Evolutionary conservation across 2,888 invertebrate species (phyloP).

Genomic region (Altica lythri): DNA sequence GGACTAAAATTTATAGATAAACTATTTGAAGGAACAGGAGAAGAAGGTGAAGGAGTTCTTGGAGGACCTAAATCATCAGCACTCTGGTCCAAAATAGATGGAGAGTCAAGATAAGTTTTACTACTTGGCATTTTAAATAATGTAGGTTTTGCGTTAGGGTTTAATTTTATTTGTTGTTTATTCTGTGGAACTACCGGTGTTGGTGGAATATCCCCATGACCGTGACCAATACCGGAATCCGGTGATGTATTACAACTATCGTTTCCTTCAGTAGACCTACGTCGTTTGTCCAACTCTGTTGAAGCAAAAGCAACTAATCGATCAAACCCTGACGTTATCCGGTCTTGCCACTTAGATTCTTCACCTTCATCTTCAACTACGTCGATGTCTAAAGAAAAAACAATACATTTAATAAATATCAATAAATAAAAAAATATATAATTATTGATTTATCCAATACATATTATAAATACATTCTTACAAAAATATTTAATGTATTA

Average conservation of each 20-base stretch:
- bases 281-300: constrained; percentile 85
- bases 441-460: no score
- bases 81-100: constrained; percentile 54
- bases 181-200: constrained; percentile 55
- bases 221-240: constrained; percentile 83
- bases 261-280: constrained; percentile 79
- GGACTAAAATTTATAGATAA: constrained; percentile 52
- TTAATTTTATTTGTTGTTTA: constrained; percentile 51
- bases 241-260: constrained; percentile 82
- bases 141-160: constrained; percentile 52
- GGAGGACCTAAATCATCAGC: constrained; percentile 61
- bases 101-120: constrained; percentile 60
- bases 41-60: constrained; percentile 63
- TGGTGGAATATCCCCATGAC: constrained; percentile 62
- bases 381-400: constrained; percentile 60
- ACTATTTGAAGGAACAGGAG: constrained; percentile 55
- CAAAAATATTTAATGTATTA: no score
- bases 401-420: no score
- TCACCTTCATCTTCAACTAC: constrained; percentile 71
- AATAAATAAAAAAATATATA: no score
- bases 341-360: constrained; percentile 90
- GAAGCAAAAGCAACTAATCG: constrained; percentile 91
- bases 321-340: constrained; percentile 92
- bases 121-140: constrained; percentile 55
- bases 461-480: no score